Conservation (phyloP, 1,140 invertebrate species). For the Dinothrombium tinctorium region DNA sequence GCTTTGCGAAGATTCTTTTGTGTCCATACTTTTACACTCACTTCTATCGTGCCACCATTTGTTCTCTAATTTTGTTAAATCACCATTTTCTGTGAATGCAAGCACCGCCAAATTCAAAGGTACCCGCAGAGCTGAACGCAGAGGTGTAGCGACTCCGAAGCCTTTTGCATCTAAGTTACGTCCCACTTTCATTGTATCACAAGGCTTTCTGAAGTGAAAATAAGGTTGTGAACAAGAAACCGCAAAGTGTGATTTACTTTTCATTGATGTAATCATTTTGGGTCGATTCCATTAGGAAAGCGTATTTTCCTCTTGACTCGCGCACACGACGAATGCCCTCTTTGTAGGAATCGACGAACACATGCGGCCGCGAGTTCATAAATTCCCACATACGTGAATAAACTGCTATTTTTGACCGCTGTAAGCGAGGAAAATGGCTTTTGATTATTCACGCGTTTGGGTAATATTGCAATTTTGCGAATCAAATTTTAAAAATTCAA, state of each 20-base stretch:
- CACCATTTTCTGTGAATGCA: constrained; percentile 69
- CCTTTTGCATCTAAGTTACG: constrained; percentile 25
- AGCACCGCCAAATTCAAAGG: constrained; percentile 72
- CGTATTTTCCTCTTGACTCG: constrained; percentile 28
- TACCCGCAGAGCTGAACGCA: constrained; percentile 27
- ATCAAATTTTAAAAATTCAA: no score
- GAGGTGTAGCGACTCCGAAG: constrained; percentile 25
- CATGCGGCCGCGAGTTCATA: constrained; percentile 20
- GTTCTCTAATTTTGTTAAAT: constrained; percentile 63
- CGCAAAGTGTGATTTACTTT: no score
- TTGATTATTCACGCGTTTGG: no score
- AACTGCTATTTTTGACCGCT: constrained; percentile 23
- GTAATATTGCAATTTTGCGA: no score
- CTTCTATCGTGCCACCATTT: constrained; percentile 66
- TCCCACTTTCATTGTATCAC: constrained; percentile 34
- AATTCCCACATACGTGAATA: constrained; percentile 31
- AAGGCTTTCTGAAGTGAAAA: constrained; percentile 28
- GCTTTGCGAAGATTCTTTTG: constrained; percentile 48
- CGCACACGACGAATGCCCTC: constrained; percentile 23
- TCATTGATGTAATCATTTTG: constrained; percentile 24
- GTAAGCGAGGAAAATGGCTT: constrained; percentile 18
- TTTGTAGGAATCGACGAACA: constrained; percentile 21
- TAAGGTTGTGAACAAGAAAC: no score
- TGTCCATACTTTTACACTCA: constrained; percentile 27
- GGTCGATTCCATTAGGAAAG: constrained; percentile 30